phyloP scores from a whole-genome alignment of 2,113 vertebrate species.

The Macquaria ambigua region DNA sequence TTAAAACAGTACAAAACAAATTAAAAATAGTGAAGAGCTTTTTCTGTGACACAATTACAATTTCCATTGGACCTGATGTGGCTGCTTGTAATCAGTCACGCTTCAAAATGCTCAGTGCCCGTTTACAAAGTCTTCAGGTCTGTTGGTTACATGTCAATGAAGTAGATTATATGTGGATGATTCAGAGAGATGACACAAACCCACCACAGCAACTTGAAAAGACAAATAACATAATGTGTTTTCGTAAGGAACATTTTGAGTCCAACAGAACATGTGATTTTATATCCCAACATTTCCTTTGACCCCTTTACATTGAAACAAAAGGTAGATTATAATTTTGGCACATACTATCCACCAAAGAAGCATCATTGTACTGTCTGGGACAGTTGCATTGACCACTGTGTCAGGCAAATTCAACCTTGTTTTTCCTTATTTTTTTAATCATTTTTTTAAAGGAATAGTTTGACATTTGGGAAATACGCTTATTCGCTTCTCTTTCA shows the following conservation, averaged over 20 bases:
- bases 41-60: constrained; percentile 51
- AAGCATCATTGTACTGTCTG: constrained; percentile 8
- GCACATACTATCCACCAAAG: constrained; percentile 56
- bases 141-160: constrained; percentile 30
- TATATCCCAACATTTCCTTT: constrained; percentile 41
- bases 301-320: constrained; percentile 45
- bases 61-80: constrained; percentile 50
- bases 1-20: constrained; percentile 56
- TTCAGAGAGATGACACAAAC: constrained; percentile 45
- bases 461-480: background rate
- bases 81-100: constrained; percentile 20
- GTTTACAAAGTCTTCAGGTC: constrained; percentile 40
- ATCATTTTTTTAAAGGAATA: background rate
- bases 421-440: background rate
- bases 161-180: constrained; percentile 26
- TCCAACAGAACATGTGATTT: constrained; percentile 45
- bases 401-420: background rate
- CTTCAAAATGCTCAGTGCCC: constrained; percentile 36
- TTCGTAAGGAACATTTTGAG: constrained; percentile 35
- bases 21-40: constrained; percentile 50
- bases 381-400: constrained; percentile 27
- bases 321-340: constrained; percentile 56
- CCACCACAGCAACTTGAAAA: constrained; percentile 34
- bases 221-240: constrained; percentile 19
- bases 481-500: background rate